phyloP scores from a whole-genome alignment of 1,140 invertebrate genomes.

The Galendromus occidentalis region DNA sequence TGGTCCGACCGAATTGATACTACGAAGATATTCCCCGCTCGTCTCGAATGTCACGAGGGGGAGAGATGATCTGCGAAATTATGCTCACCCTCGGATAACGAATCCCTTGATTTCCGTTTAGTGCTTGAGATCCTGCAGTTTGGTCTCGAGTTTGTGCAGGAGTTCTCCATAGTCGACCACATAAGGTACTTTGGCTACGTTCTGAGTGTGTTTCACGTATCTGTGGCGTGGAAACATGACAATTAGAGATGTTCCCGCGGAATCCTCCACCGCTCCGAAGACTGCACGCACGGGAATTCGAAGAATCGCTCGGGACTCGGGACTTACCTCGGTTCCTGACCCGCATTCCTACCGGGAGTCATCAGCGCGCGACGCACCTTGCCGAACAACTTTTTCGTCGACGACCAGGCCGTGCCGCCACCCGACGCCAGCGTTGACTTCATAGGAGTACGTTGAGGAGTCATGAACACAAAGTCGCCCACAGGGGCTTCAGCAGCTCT shows the following conservation, averaged over 20 bases:
- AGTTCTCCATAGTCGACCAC: not conserved
- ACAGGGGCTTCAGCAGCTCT: not conserved
- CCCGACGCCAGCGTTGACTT: not conserved
- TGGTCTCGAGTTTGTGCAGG: not conserved
- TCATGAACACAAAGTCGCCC: not conserved
- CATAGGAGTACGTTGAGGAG: not conserved
- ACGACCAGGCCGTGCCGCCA: not conserved
- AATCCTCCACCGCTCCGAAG: too few species aligned
- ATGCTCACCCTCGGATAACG: not conserved
- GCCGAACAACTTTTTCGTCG: not conserved
- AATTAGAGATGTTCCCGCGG: too few species aligned
- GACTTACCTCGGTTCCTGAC: not conserved
- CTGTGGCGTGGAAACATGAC: not conserved
- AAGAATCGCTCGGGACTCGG: not conserved
- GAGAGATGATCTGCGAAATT: not conserved
- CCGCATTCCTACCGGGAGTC: not conserved
- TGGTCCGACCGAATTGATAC: too few species aligned
- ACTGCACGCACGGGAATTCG: too few species aligned
- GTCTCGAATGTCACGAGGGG: not conserved
- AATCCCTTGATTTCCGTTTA: slow-evolving; percentile 1
- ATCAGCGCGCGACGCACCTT: not conserved
- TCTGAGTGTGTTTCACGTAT: slow-evolving; percentile 4
- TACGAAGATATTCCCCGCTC: not conserved
- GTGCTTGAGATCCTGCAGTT: not conserved
- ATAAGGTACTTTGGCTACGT: slow-evolving; percentile 6